phyloP scores from a whole-genome alignment of 2,113 vertebrate genomes.

The Nesoenas mayeri region DNA sequence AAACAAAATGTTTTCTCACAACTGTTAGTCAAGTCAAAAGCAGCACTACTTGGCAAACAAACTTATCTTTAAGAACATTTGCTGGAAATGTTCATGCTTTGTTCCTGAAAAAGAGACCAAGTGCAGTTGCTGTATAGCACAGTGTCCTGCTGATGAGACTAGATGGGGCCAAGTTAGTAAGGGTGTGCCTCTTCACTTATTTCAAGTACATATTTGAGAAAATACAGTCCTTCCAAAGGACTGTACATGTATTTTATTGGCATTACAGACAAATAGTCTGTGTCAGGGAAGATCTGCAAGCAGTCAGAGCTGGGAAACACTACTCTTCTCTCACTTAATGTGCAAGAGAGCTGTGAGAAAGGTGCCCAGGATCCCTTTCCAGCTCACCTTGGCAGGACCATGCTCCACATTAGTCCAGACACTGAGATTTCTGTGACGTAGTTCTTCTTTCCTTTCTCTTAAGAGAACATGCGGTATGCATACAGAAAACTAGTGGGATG shows the following conservation, averaged over 20 bases:
- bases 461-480: not conserved
- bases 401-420: accelerated
- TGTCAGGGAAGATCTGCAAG: not conserved
- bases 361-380: not conserved
- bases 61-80: conserved; percentile 19
- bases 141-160: not conserved
- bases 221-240: not conserved
- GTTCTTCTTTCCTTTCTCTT: not conserved
- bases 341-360: not conserved
- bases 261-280: not conserved
- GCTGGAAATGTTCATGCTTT: conserved; percentile 8
- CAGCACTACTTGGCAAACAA: conserved; percentile 14
- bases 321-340: not conserved
- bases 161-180: not conserved
- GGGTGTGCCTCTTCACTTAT: not conserved
- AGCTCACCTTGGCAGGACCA: not conserved
- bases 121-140: not conserved
- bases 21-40: conserved; percentile 6
- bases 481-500: not conserved
- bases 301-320: not conserved
- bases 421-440: not conserved
- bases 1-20: conserved; percentile 29
- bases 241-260: not conserved
- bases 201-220: not conserved
- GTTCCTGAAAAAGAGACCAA: conserved; percentile 6